Percentiles rank a stretch among this genome's conserved stretches.
Conservation (phyloP, 1,140 invertebrate genomes). For the Drosophila murphyi region DNA sequence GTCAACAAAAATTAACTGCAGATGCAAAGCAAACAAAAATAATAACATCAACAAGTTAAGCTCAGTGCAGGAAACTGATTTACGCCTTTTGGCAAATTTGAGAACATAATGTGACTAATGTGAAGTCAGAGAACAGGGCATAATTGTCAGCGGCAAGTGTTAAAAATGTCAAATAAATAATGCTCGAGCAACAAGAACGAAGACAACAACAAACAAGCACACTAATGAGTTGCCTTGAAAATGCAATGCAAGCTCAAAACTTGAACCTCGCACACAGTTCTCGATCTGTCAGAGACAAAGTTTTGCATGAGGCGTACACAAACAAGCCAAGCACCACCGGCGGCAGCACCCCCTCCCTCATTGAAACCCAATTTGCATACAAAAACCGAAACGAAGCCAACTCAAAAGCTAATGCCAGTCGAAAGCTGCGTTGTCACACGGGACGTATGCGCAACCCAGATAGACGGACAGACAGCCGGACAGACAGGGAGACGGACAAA, state of each 20-base stretch:
- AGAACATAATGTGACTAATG: slow-evolving; percentile 33
- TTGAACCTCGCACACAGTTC: slow-evolving; percentile 38
- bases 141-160: slow-evolving; percentile 68
- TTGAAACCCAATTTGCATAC: slow-evolving; percentile 64
- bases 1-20: slow-evolving; percentile 67
- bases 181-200: slow-evolving; percentile 47
- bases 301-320: slow-evolving; percentile 22
- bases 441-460: slow-evolving; percentile 62
- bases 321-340: slow-evolving; percentile 2
- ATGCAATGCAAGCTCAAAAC: slow-evolving; percentile 51
- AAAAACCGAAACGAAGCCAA: slow-evolving; percentile 41
- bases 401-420: slow-evolving; percentile 42
- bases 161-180: slow-evolving; percentile 75
- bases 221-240: slow-evolving; percentile 69
- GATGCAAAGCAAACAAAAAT: slow-evolving; percentile 34
- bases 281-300: slow-evolving; percentile 44
- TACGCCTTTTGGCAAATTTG: slow-evolving; percentile 60
- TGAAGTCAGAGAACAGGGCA: slow-evolving; percentile 43
- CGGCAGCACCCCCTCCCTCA: not conserved
- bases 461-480: not conserved
- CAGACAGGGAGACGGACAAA: not conserved
- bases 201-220: slow-evolving; percentile 53
- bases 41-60: slow-evolving; percentile 38
- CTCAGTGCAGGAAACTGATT: slow-evolving; percentile 66
- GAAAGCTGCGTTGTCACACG: slow-evolving; percentile 40